These are phyloP conservation scores for Onthophagus taurus DNA, from an alignment of 1,140 invertebrate species.

Conservation along the genomic window DNA sequence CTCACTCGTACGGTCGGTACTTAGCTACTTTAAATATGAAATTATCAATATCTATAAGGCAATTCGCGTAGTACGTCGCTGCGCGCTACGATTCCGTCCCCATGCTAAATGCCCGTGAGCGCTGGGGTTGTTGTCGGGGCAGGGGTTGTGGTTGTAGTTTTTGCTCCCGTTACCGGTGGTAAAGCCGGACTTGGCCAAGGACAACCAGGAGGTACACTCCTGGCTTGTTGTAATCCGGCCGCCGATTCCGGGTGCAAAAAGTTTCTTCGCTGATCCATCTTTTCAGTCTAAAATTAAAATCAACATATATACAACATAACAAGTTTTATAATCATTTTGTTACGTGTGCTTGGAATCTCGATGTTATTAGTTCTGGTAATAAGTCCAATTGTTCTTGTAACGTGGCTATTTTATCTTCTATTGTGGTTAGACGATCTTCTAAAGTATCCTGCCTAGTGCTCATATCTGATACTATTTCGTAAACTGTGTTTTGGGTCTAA, in stretches of 20 bases:
- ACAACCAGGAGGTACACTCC: conserved; percentile 35
- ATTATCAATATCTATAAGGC: conserved; percentile 11
- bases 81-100: background rate
- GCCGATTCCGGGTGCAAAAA: conserved; percentile 78
- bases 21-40: no score
- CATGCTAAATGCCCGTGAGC: conserved; percentile 13
- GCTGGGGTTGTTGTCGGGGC: conserved; percentile 33
- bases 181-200: conserved; percentile 34
- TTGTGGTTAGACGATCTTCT: conserved; percentile 73
- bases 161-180: conserved; percentile 32
- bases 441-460: conserved; percentile 80
- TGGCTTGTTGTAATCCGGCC: conserved; percentile 42
- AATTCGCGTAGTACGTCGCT: conserved; percentile 5
- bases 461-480: conserved; percentile 95
- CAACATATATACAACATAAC: background rate
- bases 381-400: conserved; percentile 70
- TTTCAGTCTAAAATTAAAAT: conserved; percentile 38
- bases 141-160: no score
- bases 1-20: no score
- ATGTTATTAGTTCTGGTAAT: conserved; percentile 69
- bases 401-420: conserved; percentile 78
- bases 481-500: conserved; percentile 94
- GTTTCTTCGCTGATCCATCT: conserved; percentile 65
- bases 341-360: conserved; percentile 35
- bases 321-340: conserved; percentile 12